Evolutionary conservation across 2,113 vertebrate genomes (phyloP), one percentile per base, ranked within the genome.

Genomic region (human (Homo sapiens)): DNA sequence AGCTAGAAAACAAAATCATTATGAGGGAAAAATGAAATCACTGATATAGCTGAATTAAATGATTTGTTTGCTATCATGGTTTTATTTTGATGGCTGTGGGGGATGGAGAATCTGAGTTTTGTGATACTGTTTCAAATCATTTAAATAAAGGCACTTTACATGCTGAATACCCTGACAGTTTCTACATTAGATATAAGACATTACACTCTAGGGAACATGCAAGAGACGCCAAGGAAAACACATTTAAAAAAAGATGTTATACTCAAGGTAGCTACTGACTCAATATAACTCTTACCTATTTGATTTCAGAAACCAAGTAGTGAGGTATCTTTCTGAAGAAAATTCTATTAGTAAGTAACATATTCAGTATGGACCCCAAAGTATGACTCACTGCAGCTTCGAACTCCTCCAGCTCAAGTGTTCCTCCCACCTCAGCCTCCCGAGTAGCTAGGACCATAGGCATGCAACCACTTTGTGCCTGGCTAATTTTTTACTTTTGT

Each of bases 1-100:
- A 99, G 45, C 99, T 99, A 93, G 72, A 98, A 99, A 83, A 66
- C 38, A 97, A 94, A 97, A 68, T 81, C 45, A 78, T 17, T 0
- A 11, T 22, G 17, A 96, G 35, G 20, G 23, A 38, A 40, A 79
- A 82, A 81, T 30, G 5, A 88, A 64, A 82, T 76, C 76, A 78
- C 0, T 5, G 11, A 23, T 16, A n/a, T 6, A 30, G 12, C 59
- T 52, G 55, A 90, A 76, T 68, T 14, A 59, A 88, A 89, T 2
- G n/a, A 43, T 8, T 22, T 40, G 27, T 22, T 86, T 50, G 38
- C 52, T n/a, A 4, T 2, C n/a, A 17, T 2, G 73, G 61, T 32
- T 89, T 88, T 90, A 32, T 89, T 30, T 32, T 32, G n/a, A 14
- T 25, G 16, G 75, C 48, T 2, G 20, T 14, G 14, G 10, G 13